phyloP scores from a whole-genome alignment of 2,888 invertebrate genomes.

The Eilema caniola region DNA sequence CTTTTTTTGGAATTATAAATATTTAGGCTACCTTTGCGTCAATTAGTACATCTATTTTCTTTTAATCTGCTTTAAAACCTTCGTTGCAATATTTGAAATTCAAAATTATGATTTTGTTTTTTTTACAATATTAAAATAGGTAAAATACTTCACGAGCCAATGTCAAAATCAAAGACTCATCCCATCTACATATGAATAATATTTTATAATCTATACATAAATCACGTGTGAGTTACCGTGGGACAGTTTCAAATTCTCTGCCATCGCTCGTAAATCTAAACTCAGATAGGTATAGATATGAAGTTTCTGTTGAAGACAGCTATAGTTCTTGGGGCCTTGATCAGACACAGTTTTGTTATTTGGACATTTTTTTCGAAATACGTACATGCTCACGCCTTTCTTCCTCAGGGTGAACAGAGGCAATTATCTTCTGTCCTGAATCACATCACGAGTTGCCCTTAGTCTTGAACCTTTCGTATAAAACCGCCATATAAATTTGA shows the following conservation, averaged over 20 bases:
- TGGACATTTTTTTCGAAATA: background rate
- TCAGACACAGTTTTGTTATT: constrained; percentile 5
- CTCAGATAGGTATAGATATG: constrained; percentile 42
- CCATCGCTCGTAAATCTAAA: constrained; percentile 59
- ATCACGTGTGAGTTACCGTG: constrained; percentile 34
- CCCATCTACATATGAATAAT: constrained; percentile 1
- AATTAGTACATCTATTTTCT: too few species aligned
- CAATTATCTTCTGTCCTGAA: too few species aligned
- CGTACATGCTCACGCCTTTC: background rate
- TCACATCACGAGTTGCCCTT: too few species aligned
- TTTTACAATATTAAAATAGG: background rate
- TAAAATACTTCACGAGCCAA: background rate
- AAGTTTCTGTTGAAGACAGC: constrained; percentile 34
- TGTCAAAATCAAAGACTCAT: constrained; percentile 6
- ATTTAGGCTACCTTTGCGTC: too few species aligned
- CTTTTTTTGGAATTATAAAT: too few species aligned
- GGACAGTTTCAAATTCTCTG: constrained; percentile 38
- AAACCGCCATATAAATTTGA: too few species aligned
- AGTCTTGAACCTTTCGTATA: too few species aligned
- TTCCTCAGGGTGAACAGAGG: too few species aligned
- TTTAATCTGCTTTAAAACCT: too few species aligned
- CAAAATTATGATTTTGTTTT: background rate
- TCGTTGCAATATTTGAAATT: too few species aligned
- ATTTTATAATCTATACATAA: constrained; percentile 32
- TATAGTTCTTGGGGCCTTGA: constrained; percentile 15